A percentile compares a stretch with the other conserved stretches of the same genome.
Conservation (phyloP, 30 jellyfish, hydroid and myxozoan species). For the Hydractinia echinata region DNA sequence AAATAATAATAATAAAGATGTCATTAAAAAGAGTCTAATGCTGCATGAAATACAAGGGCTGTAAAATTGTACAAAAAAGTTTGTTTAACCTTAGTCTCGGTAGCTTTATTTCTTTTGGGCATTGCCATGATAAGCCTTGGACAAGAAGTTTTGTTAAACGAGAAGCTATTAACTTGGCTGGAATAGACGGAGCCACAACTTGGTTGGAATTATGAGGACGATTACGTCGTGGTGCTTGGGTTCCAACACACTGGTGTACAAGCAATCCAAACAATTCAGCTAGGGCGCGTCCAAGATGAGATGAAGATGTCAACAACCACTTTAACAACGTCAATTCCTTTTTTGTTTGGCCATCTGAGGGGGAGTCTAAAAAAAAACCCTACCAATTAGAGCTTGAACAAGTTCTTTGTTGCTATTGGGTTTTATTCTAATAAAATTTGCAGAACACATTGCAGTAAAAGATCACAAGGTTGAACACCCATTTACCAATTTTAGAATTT, state of each 20-base stretch:
- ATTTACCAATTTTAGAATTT: no score
- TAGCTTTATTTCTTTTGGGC: slow-evolving; percentile 66
- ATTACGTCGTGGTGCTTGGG: slow-evolving; percentile 79
- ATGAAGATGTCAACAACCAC: slow-evolving; percentile 87
- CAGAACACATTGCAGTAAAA: no score
- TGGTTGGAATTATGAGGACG: slow-evolving; percentile 50
- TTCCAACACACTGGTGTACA: slow-evolving; percentile 86
- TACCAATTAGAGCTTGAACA: no score
- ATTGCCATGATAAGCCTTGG: slow-evolving; percentile 72
- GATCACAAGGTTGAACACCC: no score
- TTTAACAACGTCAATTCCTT: slow-evolving; percentile 72
- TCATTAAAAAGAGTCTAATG: not conserved
- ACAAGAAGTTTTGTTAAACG: slow-evolving; percentile 58
- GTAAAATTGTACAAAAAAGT: not conserved
- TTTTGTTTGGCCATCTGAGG: slow-evolving; percentile 19
- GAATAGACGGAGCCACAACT: slow-evolving; percentile 66
- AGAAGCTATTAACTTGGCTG: slow-evolving; percentile 75
- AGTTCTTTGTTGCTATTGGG: no score
- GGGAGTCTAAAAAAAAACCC: not conserved
- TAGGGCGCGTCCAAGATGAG: slow-evolving; percentile 91
- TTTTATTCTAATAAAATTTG: no score
- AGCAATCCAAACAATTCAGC: slow-evolving; percentile 89
- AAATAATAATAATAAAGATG: not conserved
- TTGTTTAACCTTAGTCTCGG: slow-evolving; percentile 61
- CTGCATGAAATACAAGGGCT: not conserved